Evolutionary conservation across 2,113 vertebrate species (phyloP).

Genomic region (Beaufortia kweichowensis): DNA sequence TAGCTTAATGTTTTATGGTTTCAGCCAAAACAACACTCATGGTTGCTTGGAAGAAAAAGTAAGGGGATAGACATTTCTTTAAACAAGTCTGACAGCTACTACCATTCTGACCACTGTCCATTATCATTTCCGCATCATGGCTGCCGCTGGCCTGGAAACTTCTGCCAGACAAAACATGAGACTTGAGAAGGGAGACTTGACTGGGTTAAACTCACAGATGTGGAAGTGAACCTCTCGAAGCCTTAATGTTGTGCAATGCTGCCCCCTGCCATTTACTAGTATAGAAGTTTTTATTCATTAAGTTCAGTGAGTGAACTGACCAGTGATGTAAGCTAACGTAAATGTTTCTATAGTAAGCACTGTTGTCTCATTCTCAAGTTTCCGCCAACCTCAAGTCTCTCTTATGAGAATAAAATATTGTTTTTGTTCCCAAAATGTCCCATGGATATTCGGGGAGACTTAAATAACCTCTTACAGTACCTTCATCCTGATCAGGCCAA

Average conservation of each 20-base stretch:
- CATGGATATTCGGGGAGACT: no score
- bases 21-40: slow-evolving; percentile 37
- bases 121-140: slow-evolving; percentile 62
- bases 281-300: no score
- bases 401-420: no score
- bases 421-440: no score
- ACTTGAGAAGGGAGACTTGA: neutral
- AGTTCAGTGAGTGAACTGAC: no score
- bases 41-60: slow-evolving; percentile 36
- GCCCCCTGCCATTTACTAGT: slow-evolving; percentile 64
- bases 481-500: neutral
- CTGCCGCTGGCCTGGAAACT: slow-evolving; percentile 45
- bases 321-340: no score
- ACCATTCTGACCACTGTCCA: slow-evolving; percentile 54
- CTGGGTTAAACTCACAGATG: slow-evolving; percentile 26
- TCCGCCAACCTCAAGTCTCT: no score
- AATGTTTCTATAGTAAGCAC: no score
- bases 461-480: no score
- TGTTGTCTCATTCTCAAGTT: neutral
- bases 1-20: slow-evolving; percentile 33
- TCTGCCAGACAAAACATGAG: slow-evolving; percentile 50
- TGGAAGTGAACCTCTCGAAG: slow-evolving; percentile 20
- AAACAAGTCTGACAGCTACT: slow-evolving; percentile 60
- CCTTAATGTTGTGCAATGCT: slow-evolving; percentile 57
- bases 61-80: slow-evolving; percentile 56